Percentiles rank a stretch among this genome's conserved stretches.
Conservation (phyloP, 2,797 vertebrate genomes). For the Sphenodon punctatus region DNA sequence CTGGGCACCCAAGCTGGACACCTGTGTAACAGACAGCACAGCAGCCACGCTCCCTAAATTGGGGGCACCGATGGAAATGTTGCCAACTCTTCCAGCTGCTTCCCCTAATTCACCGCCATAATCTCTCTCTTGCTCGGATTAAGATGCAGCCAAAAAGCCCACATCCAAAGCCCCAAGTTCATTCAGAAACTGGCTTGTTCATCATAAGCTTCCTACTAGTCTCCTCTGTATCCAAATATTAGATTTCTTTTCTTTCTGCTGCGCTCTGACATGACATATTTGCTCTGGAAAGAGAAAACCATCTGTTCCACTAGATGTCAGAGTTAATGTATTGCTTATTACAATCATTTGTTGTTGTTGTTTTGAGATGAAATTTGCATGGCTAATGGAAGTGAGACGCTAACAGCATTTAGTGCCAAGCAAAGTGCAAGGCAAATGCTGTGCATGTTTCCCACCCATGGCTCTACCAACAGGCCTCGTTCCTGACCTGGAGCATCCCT, state of each 20-base stretch:
- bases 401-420: background rate
- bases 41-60: too few species aligned
- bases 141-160: background rate
- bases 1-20: background rate
- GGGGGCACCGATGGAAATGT: background rate
- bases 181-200: background rate
- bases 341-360: background rate
- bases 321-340: background rate
- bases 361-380: background rate
- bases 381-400: background rate
- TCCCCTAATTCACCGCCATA: background rate
- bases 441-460: background rate
- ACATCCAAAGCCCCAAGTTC: background rate
- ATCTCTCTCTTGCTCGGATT: background rate
- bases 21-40: background rate
- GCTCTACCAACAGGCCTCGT: background rate
- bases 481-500: background rate
- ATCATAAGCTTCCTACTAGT: background rate
- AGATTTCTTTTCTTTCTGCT: background rate
- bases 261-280: background rate
- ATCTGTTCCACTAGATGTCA: constrained; percentile 14
- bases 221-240: background rate
- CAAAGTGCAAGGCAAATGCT: background rate
- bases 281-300: constrained; percentile 33
- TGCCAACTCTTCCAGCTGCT: background rate